phyloP scores from a whole-genome alignment of 1,140 invertebrate species.

The Calephelis nemesis region DNA sequence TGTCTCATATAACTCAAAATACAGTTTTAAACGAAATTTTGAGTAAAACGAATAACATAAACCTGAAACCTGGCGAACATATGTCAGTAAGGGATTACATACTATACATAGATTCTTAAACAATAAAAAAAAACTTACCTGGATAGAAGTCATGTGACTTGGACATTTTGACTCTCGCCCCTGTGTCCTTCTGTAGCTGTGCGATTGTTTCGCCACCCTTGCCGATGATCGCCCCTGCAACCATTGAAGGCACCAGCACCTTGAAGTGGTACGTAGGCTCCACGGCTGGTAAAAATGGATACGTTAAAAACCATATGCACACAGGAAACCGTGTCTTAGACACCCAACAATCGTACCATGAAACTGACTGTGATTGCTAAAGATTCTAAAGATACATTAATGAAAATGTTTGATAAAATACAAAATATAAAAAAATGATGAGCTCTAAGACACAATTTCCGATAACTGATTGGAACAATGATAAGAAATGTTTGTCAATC shows the following conservation, averaged over 20 bases:
- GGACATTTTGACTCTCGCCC: constrained; percentile 98
- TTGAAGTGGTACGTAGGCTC: constrained; percentile 93
- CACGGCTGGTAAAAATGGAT: constrained; percentile 56
- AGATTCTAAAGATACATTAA: neutral
- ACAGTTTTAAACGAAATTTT: no score
- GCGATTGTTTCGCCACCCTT: constrained; percentile 98
- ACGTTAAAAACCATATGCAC: constrained; percentile 22
- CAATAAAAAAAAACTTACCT: constrained; percentile 82
- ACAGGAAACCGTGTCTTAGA: neutral
- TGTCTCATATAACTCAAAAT: no score
- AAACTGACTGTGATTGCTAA: neutral
- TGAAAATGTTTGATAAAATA: neutral
- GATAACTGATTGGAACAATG: neutral
- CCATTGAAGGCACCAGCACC: constrained; percentile 96
- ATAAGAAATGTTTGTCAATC: neutral
- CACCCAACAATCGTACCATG: neutral
- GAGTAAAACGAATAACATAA: no score
- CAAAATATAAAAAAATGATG: neutral
- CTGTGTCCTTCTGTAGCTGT: constrained; percentile 96
- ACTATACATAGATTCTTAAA: neutral
- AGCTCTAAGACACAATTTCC: constrained; percentile 1
- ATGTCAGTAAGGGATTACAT: no score
- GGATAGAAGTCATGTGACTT: constrained; percentile 99
- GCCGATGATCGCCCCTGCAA: constrained; percentile 97
- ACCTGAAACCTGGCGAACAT: no score